These are phyloP conservation scores for Nasonia vitripennis DNA, from an alignment of 1,140 invertebrate genomes.

Conservation along the genomic window DNA sequence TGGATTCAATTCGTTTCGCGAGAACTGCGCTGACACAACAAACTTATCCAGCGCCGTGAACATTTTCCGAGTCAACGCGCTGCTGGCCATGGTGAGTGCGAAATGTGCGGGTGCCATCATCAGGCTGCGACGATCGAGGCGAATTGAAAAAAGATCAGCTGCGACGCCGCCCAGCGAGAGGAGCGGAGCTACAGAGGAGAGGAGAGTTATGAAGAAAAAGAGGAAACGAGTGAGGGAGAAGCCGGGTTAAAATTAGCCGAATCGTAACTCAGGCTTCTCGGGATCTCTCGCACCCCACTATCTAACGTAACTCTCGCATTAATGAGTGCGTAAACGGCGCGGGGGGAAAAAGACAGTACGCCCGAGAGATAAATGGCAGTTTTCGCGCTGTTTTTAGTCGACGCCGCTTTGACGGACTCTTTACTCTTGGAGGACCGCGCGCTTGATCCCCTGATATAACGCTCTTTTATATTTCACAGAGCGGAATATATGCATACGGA, in stretches of 20 bases:
- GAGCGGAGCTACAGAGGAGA: no score
- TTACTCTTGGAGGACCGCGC: not conserved
- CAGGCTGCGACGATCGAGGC: no score
- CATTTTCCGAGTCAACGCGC: no score
- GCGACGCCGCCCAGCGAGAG: no score
- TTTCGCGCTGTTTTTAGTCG: conserved; percentile 34
- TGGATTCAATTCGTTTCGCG: not conserved
- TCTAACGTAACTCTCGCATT: conserved; percentile 65
- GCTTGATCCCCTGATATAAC: not conserved
- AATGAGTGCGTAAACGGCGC: conserved; percentile 68
- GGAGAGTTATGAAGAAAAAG: not conserved
- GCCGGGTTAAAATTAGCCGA: conserved; percentile 49
- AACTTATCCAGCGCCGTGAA: no score
- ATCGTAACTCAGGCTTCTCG: conserved; percentile 66
- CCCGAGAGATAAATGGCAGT: conserved; percentile 11
- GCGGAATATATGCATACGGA: not conserved
- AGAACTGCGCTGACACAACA: no score
- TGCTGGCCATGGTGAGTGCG: no score
- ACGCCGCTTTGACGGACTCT: not conserved
- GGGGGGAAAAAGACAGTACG: not conserved
- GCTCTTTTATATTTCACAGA: not conserved
- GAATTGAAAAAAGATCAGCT: no score
- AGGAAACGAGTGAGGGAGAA: not conserved
- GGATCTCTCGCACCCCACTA: conserved; percentile 52
- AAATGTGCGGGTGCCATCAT: no score